Evolutionary conservation across 2,797 vertebrate species (phyloP), one percentile per base, ranked within the genome.

Genomic region (Chloroceryle inda): DNA sequence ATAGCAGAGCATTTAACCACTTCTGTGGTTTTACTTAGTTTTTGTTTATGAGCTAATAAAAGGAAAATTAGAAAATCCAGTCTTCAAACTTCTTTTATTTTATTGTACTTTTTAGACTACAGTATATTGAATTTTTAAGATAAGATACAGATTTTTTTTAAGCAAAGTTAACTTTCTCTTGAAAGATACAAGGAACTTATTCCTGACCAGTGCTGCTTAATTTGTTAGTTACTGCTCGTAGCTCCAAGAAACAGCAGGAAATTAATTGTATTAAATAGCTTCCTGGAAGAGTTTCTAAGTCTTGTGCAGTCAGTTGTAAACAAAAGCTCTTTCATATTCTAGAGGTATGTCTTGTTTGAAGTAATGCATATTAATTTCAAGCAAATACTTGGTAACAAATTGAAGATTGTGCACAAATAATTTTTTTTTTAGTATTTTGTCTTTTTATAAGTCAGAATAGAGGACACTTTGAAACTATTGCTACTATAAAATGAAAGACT

Each of bases 361-460:
- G 69, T 97, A 45, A 55, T 24, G 11, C 68, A 5, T 83, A 55
- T 94, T 96, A n/a, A 82, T 91, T 73, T 89, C 40, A 78, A 81
- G 13, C 31, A 78, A 85, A 90, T 76, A 35, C 11, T 38, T 33
- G 17, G 31, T 82, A 37, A 42, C 44, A 76, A 75, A 88, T 53
- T 59, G 4, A 76, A 96, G 29, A 10, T 33, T 38, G 24, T 68
- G 12, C n/a, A 50, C 19, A 37, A 37, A 63, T 45, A 11, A 42
- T 15, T 9, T 62, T 78, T 14, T 38, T 56, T 16, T 63, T 44
- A 3, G 27, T 50, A 29, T 31, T 19, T 53, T 31, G 10, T 45
- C 29, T 12, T 17, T 79, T 68, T 59, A 15, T 0, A 80, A 85
- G 55, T 73, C 11, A 45, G 26, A 68, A 58, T 85, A 79, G 83